A percentile compares a stretch with the other conserved stretches of the same genome.
Evolutionary conservation across 2,888 invertebrate genomes (phyloP).

Genomic region (Mesorhabditis belari): DNA sequence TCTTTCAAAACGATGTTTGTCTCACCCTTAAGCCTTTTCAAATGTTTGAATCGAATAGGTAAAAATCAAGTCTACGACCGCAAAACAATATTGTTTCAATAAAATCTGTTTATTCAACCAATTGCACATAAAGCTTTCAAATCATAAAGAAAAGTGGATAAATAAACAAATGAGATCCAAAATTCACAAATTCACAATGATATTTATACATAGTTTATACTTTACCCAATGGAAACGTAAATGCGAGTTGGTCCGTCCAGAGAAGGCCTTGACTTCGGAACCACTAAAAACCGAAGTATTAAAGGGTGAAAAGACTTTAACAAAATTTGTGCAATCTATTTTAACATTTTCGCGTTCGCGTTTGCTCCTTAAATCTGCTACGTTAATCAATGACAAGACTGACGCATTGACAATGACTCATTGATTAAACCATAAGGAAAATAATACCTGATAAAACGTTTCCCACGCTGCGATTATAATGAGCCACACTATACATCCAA

Average conservation of each 20-base stretch:
- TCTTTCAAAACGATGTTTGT: too few relatives aligned
- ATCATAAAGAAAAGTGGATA: not conserved
- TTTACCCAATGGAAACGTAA: conserved; percentile 26
- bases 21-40: too few relatives aligned
- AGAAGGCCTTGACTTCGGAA: conserved; percentile 25
- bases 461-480: conserved; percentile 22
- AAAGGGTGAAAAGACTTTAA: not conserved
- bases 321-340: not conserved
- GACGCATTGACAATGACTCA: too few relatives aligned
- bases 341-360: not conserved
- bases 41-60: too few relatives aligned
- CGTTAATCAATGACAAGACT: too few relatives aligned
- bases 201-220: conserved; percentile 11
- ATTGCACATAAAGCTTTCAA: not conserved
- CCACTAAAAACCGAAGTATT: conserved; percentile 13
- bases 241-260: conserved; percentile 28
- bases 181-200: not conserved
- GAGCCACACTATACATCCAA: conserved; percentile 22
- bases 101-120: too few relatives aligned
- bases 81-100: too few relatives aligned
- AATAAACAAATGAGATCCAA: not conserved
- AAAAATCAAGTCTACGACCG: too few relatives aligned
- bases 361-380: too few relatives aligned
- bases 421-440: too few relatives aligned
- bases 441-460: conserved; percentile 25